These are phyloP conservation scores for Trichopria drosophilae DNA, from an alignment of 2,888 invertebrate genomes.

Conservation along the genomic window DNA sequence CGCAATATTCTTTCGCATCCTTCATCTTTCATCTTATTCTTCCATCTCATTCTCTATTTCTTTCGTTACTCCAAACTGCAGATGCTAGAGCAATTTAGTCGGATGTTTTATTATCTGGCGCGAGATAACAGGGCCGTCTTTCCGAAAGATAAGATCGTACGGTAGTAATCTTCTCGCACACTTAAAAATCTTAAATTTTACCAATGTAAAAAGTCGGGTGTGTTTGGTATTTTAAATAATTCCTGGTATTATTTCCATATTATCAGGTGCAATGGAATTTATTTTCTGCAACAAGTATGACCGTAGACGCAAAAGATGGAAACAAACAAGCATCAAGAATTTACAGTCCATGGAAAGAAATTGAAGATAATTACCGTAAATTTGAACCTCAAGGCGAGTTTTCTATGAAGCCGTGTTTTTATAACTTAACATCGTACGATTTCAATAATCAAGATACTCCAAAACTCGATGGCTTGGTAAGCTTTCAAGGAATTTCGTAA, in stretches of 20 bases:
- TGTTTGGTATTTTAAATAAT: neutral
- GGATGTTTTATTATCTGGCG: constrained; percentile 32
- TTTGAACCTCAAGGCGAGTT: constrained; percentile 65
- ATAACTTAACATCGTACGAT: constrained; percentile 82
- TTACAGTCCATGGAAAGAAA: constrained; percentile 73
- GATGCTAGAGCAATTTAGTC: constrained; percentile 48
- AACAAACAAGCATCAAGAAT: constrained; percentile 62
- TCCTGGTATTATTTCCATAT: neutral
- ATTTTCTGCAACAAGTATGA: constrained; percentile 69
- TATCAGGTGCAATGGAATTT: constrained; percentile 76
- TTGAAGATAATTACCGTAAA: constrained; percentile 75
- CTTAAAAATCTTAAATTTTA: constrained; percentile 8
- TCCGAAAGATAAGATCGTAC: constrained; percentile 51
- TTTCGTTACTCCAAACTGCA: constrained; percentile 14
- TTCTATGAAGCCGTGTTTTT: constrained; percentile 87
- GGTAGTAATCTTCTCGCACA: constrained; percentile 57
- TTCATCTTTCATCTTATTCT: constrained; percentile 23
- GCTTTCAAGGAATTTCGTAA: neutral
- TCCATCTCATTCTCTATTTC: constrained; percentile 20
- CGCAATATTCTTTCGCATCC: constrained; percentile 9
- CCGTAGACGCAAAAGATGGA: constrained; percentile 63
- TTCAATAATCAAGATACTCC: constrained; percentile 79
- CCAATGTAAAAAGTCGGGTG: neutral
- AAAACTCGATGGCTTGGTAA: constrained; percentile 79
- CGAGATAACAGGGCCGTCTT: constrained; percentile 57